Percentiles rank a stretch among this genome's conserved stretches.
phyloP scores from a whole-genome alignment of 2,797 vertebrate species.

The Kryptopterus vitreolus region DNA sequence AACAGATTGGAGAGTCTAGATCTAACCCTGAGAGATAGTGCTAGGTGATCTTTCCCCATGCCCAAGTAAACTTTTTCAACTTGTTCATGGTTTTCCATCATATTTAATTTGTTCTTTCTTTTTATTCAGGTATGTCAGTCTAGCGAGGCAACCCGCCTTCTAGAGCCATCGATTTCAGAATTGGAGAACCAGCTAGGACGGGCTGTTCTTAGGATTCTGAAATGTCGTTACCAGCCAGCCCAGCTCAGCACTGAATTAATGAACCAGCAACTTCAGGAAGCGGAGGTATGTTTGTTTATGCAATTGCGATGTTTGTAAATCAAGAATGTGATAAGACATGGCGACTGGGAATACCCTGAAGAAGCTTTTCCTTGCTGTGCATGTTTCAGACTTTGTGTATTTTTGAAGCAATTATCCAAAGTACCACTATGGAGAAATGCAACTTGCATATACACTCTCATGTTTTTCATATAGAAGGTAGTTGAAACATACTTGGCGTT shows the following conservation, averaged over 20 bases:
- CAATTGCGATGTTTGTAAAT: not conserved
- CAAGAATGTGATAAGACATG: not conserved
- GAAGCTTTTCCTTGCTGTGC: not conserved
- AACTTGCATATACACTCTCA: not conserved
- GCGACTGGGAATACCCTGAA: not conserved
- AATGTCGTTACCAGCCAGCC: slow-evolving; percentile 81
- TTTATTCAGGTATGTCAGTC: slow-evolving; percentile 57
- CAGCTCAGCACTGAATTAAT: slow-evolving; percentile 76
- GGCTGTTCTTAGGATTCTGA: slow-evolving; percentile 76
- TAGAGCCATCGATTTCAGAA: slow-evolving; percentile 63
- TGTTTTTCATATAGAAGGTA: not conserved
- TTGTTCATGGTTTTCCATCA: slow-evolving; percentile 1
- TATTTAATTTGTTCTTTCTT: not conserved
- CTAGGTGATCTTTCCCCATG: slow-evolving; percentile 58
- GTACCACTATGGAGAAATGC: not conserved
- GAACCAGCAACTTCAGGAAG: slow-evolving; percentile 81
- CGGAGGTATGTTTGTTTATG: slow-evolving; percentile 76
- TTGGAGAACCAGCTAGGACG: slow-evolving; percentile 68
- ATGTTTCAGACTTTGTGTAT: not conserved
- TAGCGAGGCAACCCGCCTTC: slow-evolving; percentile 60
- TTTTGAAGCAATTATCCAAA: not conserved
- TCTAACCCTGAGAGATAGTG: no score
- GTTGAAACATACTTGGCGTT: no score
- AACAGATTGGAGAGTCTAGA: no score
- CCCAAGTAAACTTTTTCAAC: slow-evolving; percentile 16